phyloP scores from a whole-genome alignment of 2,888 invertebrate species.

The Strigamia transsilvanica region DNA sequence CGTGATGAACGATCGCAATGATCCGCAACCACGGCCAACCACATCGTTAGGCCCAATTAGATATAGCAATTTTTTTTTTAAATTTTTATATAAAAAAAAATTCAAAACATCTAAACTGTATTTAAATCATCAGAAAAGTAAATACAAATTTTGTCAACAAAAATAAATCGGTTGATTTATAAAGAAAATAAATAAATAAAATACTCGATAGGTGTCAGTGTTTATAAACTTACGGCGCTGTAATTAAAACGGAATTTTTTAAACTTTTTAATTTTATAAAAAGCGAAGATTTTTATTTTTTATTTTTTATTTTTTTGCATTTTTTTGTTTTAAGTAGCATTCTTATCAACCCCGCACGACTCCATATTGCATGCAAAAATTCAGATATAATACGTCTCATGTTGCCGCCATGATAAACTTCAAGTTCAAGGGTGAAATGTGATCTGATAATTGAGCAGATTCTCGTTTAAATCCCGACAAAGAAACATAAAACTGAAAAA shows the following conservation, averaged over 20 bases:
- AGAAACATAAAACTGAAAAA: conserved; percentile 17
- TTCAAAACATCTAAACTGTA: no score
- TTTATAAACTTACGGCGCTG: no score
- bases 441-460: conserved; percentile 12
- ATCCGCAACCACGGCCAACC: no score
- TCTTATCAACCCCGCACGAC: conserved; percentile 2
- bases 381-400: conserved; percentile 23
- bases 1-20: no score
- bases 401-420: conserved; percentile 35
- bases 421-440: conserved; percentile 27
- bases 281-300: not conserved
- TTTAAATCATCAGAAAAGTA: no score
- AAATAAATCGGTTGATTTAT: no score
- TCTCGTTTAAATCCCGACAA: conserved; percentile 4
- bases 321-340: not conserved
- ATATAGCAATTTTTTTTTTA: no score
- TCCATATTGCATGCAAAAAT: not conserved
- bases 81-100: no score
- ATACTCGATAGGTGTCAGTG: no score
- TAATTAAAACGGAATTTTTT: no score
- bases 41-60: no score
- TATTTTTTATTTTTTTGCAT: not conserved
- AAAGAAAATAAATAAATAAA: not conserved
- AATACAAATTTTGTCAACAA: not conserved
- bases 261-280: no score